A percentile compares a stretch with the other conserved stretches of the same genome.
Evolutionary conservation across 2,888 invertebrate species (phyloP).

Genomic region (Buathra laborator): DNA sequence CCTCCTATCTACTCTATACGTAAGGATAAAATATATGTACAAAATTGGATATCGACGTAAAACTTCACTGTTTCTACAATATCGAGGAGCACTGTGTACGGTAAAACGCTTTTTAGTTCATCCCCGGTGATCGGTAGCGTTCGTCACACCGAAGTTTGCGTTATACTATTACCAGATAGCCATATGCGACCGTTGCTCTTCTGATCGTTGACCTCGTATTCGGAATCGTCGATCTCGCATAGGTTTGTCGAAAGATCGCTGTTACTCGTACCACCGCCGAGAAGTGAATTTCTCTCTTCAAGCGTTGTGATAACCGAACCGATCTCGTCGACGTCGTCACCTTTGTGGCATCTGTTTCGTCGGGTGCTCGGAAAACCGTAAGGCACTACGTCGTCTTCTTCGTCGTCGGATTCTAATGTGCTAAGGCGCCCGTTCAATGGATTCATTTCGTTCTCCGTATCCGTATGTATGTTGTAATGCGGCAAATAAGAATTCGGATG

Average conservation of each 20-base stretch:
- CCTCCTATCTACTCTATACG: conserved; percentile 66
- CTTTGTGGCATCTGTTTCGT: conserved; percentile 84
- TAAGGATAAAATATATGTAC: conserved; percentile 76
- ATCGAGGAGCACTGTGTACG: conserved; percentile 27
- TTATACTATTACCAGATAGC: conserved; percentile 83
- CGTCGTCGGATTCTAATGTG: conserved; percentile 83
- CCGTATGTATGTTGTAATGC: conserved; percentile 89
- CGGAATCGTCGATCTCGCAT: conserved; percentile 97
- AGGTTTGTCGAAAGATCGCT: conserved; percentile 95
- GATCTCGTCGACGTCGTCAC: conserved; percentile 87
- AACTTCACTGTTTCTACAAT: conserved; percentile 60
- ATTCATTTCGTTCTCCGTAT: conserved; percentile 87
- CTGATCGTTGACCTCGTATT: conserved; percentile 88
- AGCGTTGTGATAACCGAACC: conserved; percentile 90
- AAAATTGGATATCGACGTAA: conserved; percentile 79
- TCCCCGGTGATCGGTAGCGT: conserved; percentile 62
- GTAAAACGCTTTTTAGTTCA: neutral
- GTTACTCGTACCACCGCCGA: conserved; percentile 91
- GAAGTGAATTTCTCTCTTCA: conserved; percentile 91
- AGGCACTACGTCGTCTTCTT: conserved; percentile 85
- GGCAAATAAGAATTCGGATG: conserved; percentile 95
- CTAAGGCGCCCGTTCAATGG: conserved; percentile 83
- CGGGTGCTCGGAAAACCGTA: conserved; percentile 86
- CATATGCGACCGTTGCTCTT: conserved; percentile 83
- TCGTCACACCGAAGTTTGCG: conserved; percentile 85